Base-by-base conservation (phyloP, 1,140 invertebrate species). In the Amyelois transitella region DNA sequence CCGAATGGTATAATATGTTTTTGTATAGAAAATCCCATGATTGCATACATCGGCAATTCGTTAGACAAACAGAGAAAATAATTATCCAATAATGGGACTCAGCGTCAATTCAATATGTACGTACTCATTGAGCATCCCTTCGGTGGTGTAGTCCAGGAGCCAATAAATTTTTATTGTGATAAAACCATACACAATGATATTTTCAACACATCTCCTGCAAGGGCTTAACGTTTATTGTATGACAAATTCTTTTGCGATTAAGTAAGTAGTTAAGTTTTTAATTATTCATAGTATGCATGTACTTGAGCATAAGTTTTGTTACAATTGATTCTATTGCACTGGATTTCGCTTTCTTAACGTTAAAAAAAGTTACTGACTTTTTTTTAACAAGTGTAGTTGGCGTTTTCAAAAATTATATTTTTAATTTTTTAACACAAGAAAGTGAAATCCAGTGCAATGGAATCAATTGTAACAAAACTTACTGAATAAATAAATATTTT, bases 11-110 rank as follows among this genome's bases (percentile, higher is more conserved):
- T n/a, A n/a, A n/a, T n/a, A 38, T 38, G 32, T 38, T 38, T 14
- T 38, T 38, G 1, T 38, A 38, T 38, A 38, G 32, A 14, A 38
- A 38, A 14, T 12, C 32, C 32, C 3, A 4, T 14, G 5, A 38
- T 38, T 38, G 32, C 3, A n/a, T 14, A 6, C n/a, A 8, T 38
- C 12, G 22, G 22, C 12, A 14, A 14, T 38, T 38, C 32, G 32
- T 2, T 38, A 12, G 32, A 14, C 32, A 38, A 38, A 38, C 32
- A 38, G 7, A 1, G 1, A 2, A 48, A 48, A 20, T 48, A 48
- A 48, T 48, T 48, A 48, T 48, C 45, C 45, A 48, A 48, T 48
- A 48, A 48, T 48, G 45, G 45, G 7, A 21, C 18, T 48, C 45
- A 48, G 21, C 19, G 45, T 48, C 45, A 21, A 48, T 48, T 48